Conservation (phyloP, 2,113 vertebrate genomes). For the Crypturellus undulatus region DNA sequence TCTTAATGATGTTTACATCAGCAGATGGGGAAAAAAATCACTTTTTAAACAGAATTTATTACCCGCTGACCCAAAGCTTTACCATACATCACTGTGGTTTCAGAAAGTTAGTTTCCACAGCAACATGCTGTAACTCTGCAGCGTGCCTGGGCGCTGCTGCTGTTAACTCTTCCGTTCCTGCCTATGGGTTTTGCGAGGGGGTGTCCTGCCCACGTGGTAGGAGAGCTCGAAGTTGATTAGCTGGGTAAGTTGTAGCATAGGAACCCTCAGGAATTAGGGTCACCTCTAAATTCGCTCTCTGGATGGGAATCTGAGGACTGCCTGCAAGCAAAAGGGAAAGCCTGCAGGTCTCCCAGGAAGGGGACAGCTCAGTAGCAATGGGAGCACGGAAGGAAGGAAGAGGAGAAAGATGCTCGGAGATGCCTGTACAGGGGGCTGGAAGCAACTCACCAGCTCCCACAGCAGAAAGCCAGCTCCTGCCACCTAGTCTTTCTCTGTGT, state of each 20-base stretch:
- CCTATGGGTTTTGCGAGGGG: not conserved
- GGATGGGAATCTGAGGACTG: not conserved
- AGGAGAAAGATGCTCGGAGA: not conserved
- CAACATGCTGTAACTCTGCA: constrained; percentile 74
- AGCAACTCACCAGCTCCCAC: not conserved
- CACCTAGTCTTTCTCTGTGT: not conserved
- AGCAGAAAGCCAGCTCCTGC: not conserved
- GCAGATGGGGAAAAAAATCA: constrained; percentile 78
- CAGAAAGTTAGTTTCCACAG: constrained; percentile 83
- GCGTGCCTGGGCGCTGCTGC: constrained; percentile 25
- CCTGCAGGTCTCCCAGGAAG: not conserved
- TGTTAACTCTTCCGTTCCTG: constrained; percentile 74
- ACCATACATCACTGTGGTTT: constrained; percentile 74
- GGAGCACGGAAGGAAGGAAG: not conserved
- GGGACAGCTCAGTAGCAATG: not conserved
- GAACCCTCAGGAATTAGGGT: rapidly evolving
- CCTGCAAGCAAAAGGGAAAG: not conserved
- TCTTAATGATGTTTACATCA: constrained; percentile 82
- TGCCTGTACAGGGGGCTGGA: not conserved
- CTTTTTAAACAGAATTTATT: constrained; percentile 85
- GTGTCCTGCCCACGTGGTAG: not conserved
- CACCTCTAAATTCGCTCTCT: not conserved
- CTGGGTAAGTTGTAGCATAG: not conserved
- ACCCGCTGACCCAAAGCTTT: constrained; percentile 82
- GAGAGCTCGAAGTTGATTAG: not conserved